Base-by-base conservation (phyloP, 1,140 invertebrate genomes). In the Pteromalus puparum region DNA sequence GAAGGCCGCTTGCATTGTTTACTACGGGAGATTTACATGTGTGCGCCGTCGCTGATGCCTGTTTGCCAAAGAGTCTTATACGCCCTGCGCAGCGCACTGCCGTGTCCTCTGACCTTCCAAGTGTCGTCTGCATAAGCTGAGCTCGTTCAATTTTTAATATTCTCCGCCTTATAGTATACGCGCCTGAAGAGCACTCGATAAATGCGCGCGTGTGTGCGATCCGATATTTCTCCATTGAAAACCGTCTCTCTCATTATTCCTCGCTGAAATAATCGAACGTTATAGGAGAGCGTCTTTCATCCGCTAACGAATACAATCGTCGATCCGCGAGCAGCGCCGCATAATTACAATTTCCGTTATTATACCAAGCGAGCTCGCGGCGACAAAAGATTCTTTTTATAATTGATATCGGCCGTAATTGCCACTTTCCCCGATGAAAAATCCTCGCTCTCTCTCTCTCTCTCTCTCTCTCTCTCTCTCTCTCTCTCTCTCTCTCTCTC, bases 331-430 rank as follows among this genome's bases (percentile, higher is more conserved):
- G 42, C 26, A 53, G 24, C 74, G 74, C 4, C 1, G 15, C 12
- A 24, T 77, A 77, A 77, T 77, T 77, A 65, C 28, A 34, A 77
- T 77, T 77, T 61, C 48, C 48, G 53, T 53, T 48, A 77, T 77
- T 77, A 77, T 18, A 42, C 48, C 46, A 21, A 26, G 30, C 30
- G 28, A n/a, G 46, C 26, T 12, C 42, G 0, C 3, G 2, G 24
- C 21, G 38, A 48, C 42, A 75, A 75, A 75, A 75, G 73, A 75
- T 75, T 75, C 38, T 75, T 75, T 75, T 75, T 75, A 75, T 75
- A 75, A 46, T 75, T 75, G 38, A 75, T 75, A 75, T 75, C 38
- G 28, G 38, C 38, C n/a, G 28, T 75, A 46, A 75, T 75, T 75
- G 73, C 73, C 38, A 42, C 73, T 75, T 38, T 73, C 30, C 13